Conservation (phyloP, 2,797 vertebrate genomes). For the Fundulus diaphanus region DNA sequence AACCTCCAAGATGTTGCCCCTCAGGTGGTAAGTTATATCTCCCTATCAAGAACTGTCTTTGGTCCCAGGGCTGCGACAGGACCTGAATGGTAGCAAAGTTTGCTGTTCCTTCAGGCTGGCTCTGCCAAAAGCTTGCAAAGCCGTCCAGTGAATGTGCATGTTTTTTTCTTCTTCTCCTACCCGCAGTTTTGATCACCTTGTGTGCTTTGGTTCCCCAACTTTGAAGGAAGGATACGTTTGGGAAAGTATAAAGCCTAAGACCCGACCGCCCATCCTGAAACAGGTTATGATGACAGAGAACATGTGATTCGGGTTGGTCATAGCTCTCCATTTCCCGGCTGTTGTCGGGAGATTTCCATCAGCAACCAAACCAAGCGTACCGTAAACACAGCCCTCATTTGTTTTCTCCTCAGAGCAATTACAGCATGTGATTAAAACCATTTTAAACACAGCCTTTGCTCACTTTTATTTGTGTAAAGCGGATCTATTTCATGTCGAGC, state of each 20-base stretch:
- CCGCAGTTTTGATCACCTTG: not conserved
- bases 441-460: conserved; percentile 81
- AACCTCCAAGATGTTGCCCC: not conserved
- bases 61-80: not conserved
- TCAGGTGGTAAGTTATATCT: not conserved
- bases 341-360: conserved; percentile 80
- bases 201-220: conserved; percentile 16
- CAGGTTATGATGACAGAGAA: conserved; percentile 74
- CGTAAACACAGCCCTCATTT: conserved; percentile 84
- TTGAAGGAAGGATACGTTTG: conserved; percentile 50
- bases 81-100: not conserved
- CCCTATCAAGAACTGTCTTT: not conserved
- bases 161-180: too few species aligned
- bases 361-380: conserved; percentile 76
- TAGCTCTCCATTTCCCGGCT: conserved; percentile 80
- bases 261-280: conserved; percentile 45
- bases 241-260: conserved; percentile 64
- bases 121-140: not conserved
- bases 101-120: not conserved
- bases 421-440: conserved; percentile 83
- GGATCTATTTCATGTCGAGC: conserved; percentile 85
- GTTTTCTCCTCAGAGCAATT: conserved; percentile 82
- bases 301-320: conserved; percentile 80
- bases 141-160: too few species aligned
- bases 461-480: conserved; percentile 84